Evolutionary conservation across 2,797 vertebrate species (phyloP).

Genomic region (Helicolenus hilgendorfi): DNA sequence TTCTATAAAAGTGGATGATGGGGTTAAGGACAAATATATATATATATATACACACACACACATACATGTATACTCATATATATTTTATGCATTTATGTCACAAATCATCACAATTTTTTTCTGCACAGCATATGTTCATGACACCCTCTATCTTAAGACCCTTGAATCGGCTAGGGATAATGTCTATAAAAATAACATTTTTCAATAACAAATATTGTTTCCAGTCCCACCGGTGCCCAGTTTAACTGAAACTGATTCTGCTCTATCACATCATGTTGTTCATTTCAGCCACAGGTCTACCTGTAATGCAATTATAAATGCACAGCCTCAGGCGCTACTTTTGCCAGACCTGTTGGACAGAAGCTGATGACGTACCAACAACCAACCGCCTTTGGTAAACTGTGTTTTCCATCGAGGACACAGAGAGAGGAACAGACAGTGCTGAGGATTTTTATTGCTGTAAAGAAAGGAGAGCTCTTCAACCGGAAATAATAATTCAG

Average conservation of each 20-base stretch:
- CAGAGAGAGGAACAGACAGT: not conserved
- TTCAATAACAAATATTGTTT: not conserved
- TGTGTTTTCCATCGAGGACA: not conserved
- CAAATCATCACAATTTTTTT: not conserved
- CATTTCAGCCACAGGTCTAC: slow-evolving; percentile 8
- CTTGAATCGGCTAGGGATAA: not conserved
- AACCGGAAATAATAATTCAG: not conserved
- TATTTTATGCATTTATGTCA: no score
- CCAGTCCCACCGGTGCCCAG: not conserved
- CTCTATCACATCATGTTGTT: not conserved
- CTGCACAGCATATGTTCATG: not conserved
- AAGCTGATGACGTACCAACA: not conserved
- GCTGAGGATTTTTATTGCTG: not conserved
- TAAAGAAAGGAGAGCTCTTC: not conserved
- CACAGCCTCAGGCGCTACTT: slow-evolving; percentile 27
- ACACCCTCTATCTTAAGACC: not conserved
- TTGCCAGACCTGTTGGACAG: slow-evolving; percentile 34
- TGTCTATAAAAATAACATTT: not conserved
- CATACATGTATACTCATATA: no score
- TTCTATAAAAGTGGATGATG: not conserved
- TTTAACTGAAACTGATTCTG: not conserved
- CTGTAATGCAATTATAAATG: slow-evolving; percentile 39
- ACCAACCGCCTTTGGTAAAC: not conserved
- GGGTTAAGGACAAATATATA: not conserved
- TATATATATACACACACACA: no score